Evolutionary conservation across 2,113 vertebrate genomes (phyloP).

Genomic region (Dendrocopos noguchii): DNA sequence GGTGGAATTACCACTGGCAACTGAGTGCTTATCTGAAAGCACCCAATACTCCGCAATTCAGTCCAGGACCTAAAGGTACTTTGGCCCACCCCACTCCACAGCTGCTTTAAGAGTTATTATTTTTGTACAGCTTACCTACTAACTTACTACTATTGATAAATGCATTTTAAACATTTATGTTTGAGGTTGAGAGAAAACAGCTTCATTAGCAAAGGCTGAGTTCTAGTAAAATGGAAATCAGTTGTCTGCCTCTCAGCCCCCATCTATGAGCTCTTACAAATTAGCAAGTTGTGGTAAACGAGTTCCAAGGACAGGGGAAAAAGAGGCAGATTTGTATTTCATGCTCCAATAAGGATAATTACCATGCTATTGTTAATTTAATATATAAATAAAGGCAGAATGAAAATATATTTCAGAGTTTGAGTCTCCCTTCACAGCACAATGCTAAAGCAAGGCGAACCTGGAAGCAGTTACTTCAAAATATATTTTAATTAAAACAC

Average conservation of each 20-base stretch:
- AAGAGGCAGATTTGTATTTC: slow-evolving; percentile 61
- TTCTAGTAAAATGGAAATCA: slow-evolving; percentile 61
- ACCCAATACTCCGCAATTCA: slow-evolving; percentile 21
- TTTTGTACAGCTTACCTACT: slow-evolving; percentile 41
- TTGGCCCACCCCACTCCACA: slow-evolving; percentile 44
- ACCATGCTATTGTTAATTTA: slow-evolving; percentile 42
- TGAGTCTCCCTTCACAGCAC: not conserved
- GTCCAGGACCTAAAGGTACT: slow-evolving; percentile 56
- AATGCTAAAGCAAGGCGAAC: not conserved
- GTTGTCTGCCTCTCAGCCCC: not conserved
- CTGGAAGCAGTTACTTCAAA: slow-evolving; percentile 35
- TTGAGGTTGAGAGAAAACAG: slow-evolving; percentile 59
- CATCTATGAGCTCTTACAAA: slow-evolving; percentile 29
- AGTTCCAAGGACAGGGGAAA: slow-evolving; percentile 37
- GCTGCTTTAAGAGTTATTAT: slow-evolving; percentile 52
- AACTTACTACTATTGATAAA: slow-evolving; percentile 58
- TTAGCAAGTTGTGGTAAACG: slow-evolving; percentile 44
- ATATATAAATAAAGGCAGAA: slow-evolving; percentile 55
- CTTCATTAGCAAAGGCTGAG: slow-evolving; percentile 38
- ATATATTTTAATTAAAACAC: slow-evolving; percentile 57
- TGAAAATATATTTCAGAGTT: slow-evolving; percentile 11
- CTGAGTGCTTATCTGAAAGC: not conserved
- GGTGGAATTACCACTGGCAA: slow-evolving; percentile 41
- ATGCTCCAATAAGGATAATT: slow-evolving; percentile 56
- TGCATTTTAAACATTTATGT: slow-evolving; percentile 45